Conservation (phyloP, 2,888 invertebrate species). For the Parapristionchus giblindavisi region DNA sequence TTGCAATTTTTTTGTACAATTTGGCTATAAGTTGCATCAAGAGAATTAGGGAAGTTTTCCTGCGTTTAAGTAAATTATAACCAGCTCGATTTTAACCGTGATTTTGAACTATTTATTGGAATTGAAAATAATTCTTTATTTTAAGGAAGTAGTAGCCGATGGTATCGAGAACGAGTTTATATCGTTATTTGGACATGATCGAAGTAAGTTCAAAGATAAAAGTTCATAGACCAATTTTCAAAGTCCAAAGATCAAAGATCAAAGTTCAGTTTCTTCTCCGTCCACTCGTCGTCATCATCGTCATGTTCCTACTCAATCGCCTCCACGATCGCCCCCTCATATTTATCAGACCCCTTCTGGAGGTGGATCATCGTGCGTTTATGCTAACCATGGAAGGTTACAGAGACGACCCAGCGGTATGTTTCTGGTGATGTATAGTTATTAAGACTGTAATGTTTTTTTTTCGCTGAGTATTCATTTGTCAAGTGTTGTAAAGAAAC, state of each 20-base stretch:
- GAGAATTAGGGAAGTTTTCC: too few species aligned
- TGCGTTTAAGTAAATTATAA: too few species aligned
- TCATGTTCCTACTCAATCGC: not conserved
- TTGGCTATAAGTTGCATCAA: too few species aligned
- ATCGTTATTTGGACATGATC: slow-evolving; percentile 59
- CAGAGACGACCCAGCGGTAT: slow-evolving; percentile 21
- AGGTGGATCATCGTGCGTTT: not conserved
- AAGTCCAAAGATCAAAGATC: not conserved
- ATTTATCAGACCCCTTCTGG: not conserved
- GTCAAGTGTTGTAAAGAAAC: too few species aligned
- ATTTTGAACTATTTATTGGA: too few species aligned
- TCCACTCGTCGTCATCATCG: slow-evolving; percentile 20
- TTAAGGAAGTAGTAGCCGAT: slow-evolving; percentile 22
- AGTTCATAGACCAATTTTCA: not conserved
- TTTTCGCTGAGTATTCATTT: too few species aligned
- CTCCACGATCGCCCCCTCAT: slow-evolving; percentile 25
- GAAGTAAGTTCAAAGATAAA: slow-evolving; percentile 41
- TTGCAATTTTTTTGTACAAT: too few species aligned
- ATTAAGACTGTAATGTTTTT: too few species aligned
- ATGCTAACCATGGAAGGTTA: slow-evolving; percentile 3
- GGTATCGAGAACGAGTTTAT: slow-evolving; percentile 65
- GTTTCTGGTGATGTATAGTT: not conserved
- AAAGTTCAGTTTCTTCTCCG: not conserved
- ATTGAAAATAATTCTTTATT: too few species aligned
- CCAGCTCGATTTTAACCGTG: too few species aligned